A percentile compares a stretch with the other conserved stretches of the same genome.
phyloP scores from a whole-genome alignment of 2,888 invertebrate species.

The Bimastos eiseni region DNA sequence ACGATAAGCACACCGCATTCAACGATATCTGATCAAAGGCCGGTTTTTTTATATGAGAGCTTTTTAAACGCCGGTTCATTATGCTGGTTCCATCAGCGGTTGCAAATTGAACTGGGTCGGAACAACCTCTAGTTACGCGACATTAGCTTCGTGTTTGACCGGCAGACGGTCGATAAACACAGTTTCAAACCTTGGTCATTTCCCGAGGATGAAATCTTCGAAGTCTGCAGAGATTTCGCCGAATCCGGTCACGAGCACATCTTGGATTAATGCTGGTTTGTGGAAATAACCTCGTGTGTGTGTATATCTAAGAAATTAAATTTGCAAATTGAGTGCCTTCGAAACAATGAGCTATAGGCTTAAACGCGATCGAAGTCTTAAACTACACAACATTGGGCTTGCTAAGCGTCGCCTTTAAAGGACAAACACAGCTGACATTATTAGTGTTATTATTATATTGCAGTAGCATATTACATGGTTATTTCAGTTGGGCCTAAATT shows the following conservation, averaged over 20 bases:
- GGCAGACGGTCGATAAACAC: neutral
- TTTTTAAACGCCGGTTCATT: neutral
- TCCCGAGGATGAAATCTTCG: neutral
- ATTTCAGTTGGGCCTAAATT: no score
- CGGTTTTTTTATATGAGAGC: neutral
- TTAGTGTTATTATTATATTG: no score
- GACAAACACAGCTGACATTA: neutral
- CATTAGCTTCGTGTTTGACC: neutral
- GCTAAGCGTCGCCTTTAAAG: neutral
- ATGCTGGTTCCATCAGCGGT: neutral
- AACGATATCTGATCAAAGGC: neutral
- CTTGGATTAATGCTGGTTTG: slow-evolving; percentile 18
- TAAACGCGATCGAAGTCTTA: no score
- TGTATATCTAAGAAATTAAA: neutral
- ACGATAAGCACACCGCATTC: neutral
- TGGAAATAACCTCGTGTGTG: neutral
- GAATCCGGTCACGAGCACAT: slow-evolving; percentile 15
- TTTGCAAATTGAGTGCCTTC: neutral
- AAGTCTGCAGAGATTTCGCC: neutral
- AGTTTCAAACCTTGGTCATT: neutral
- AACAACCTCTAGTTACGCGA: neutral
- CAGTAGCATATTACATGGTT: no score
- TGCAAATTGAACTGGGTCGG: neutral
- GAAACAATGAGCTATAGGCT: no score
- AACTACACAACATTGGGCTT: no score